phyloP scores from a whole-genome alignment of 1,140 invertebrate genomes.

The Rhizoglyphus robini region DNA sequence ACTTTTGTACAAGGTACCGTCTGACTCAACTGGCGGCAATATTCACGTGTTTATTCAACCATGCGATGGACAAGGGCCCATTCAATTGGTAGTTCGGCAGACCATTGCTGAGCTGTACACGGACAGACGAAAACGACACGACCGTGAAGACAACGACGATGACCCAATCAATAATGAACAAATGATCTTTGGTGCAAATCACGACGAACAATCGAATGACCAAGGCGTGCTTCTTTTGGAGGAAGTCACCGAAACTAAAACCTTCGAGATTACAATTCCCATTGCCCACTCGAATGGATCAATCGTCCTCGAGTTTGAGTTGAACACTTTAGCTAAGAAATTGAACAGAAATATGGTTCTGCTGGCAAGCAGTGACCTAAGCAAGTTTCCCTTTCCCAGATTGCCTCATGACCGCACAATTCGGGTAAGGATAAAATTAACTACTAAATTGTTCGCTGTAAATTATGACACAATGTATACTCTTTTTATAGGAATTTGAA shows the following conservation, averaged over 20 bases:
- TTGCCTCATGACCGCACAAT: conserved; percentile 29
- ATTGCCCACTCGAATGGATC: conserved; percentile 12
- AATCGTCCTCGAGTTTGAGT: conserved; percentile 1
- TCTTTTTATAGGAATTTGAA: conserved; percentile 1
- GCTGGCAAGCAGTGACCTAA: conserved; percentile 23
- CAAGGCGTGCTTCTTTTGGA: conserved; percentile 27
- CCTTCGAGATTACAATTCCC: conserved; percentile 26
- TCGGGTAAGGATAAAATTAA: conserved; percentile 27
- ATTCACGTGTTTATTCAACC: conserved; percentile 21
- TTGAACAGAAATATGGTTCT: conserved; percentile 10
- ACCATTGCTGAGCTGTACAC: conserved; percentile 12
- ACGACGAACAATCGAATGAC: neutral
- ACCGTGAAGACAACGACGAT: neutral
- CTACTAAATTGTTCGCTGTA: conserved; percentile 4
- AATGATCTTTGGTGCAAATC: neutral
- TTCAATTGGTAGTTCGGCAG: conserved; percentile 24
- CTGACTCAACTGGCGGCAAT: neutral
- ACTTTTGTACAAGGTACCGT: neutral
- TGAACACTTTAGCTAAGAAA: neutral
- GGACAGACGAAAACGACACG: neutral
- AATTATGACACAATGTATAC: neutral
- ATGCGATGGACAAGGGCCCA: conserved; percentile 24
- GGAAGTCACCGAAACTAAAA: conserved; percentile 26
- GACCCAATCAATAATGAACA: conserved; percentile 19
- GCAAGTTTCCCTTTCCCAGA: conserved; percentile 27